Base-by-base conservation (phyloP, 2,113 vertebrate species). In the Nothoprocta pentlandii region DNA sequence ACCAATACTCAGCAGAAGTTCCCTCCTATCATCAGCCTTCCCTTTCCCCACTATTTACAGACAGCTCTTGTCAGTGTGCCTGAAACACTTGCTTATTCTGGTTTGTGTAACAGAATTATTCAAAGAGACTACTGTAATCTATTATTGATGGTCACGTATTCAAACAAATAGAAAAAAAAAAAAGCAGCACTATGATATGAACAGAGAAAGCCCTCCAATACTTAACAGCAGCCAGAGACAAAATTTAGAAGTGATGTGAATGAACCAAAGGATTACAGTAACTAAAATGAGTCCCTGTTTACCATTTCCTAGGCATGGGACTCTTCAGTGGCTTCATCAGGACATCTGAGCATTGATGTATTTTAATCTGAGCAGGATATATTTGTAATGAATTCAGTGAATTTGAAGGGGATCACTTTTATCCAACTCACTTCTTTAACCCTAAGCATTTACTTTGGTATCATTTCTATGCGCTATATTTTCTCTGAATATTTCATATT, bases 141-240 rank as follows among this genome's bases (percentile, higher is more conserved):
- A 36, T 19, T 51, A 42, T 8, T 78, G 62, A 83, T 82, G 22
- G 16, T 46, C 39, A 64, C 5, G 23, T 26, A 67, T 34, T 76
- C 53, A 49, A 87, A 91, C 7, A 46, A 39, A 6, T n/a, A 15
- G 42, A 47, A 28, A 90, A 66, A 87, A 49, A 49, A 53, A 26
- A 54, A 56, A 87, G 25, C 56, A 6, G 32, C 30, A 28, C 11
- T 80, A 36, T 53, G 62, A 49, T 32, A 25, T 0, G 16, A 73
- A 17, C 4, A 75, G 53, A 51, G 44, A 51, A 71, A 2, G 53
- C 49, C 10, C 11, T n/a, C 3, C 1, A 83, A 66, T 0, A 0
- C 1, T 44, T 30, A 66, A 58, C 4, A 67, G 54, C 12, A 86
- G 54, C 6, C 30, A 17, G 39, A 56, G 7, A 26, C 1, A 1